A percentile compares a stretch with the other conserved stretches of the same genome.
These are phyloP conservation scores for Gobio gobio DNA, from an alignment of 2,113 vertebrate genomes.

Conservation along the genomic window DNA sequence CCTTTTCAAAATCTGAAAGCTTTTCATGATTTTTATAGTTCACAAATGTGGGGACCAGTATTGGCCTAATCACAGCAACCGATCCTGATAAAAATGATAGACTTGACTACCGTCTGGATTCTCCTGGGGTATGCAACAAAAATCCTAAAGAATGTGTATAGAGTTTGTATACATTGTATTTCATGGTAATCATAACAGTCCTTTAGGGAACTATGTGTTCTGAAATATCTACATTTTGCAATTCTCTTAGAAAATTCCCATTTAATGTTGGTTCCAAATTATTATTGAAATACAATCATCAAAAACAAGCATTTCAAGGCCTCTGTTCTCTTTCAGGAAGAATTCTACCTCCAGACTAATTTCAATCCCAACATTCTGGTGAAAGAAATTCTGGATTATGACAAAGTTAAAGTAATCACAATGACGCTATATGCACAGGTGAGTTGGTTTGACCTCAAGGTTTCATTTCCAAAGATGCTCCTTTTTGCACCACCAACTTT, in stretches of 20 bases:
- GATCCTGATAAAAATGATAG: conserved; percentile 36
- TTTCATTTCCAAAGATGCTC: neutral
- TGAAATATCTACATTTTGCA: neutral
- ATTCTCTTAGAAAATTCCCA: neutral
- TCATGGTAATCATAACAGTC: neutral
- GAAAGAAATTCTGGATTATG: conserved; percentile 73
- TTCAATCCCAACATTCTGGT: conserved; percentile 71
- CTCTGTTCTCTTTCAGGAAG: conserved; percentile 61
- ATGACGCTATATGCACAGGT: conserved; percentile 77
- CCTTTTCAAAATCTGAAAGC: neutral
- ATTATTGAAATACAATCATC: neutral
- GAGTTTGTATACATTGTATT: neutral
- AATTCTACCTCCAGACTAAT: conserved; percentile 69
- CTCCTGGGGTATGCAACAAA: conserved; percentile 33
- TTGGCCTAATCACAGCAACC: conserved; percentile 30
- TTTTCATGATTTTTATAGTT: conserved; percentile 43
- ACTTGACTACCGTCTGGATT: conserved; percentile 48
- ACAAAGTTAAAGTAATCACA: conserved; percentile 56
- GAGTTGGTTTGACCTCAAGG: conserved; percentile 60
- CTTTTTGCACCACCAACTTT: neutral
- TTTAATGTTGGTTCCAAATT: neutral
- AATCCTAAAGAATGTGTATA: neutral
- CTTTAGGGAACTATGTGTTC: neutral
- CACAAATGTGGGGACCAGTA: neutral
- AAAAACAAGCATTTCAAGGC: neutral